These are phyloP conservation scores for Scaptomyza parva DNA, from an alignment of 2,888 invertebrate genomes.

Conservation along the genomic window DNA sequence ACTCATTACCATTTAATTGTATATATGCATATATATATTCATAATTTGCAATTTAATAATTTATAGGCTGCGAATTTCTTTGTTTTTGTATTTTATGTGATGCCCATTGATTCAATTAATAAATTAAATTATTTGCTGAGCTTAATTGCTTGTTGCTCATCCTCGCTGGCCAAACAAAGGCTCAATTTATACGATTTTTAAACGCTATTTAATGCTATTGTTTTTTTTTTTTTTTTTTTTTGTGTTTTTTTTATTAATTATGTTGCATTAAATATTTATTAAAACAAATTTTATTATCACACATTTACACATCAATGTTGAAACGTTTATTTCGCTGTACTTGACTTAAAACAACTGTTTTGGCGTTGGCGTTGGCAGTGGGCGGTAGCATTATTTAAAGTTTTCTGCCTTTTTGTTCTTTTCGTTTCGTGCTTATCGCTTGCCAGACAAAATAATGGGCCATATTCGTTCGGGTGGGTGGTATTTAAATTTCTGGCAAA, in stretches of 20 bases:
- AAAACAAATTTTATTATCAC: constrained; percentile 54
- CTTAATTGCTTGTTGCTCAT: constrained; percentile 70
- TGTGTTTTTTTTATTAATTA: constrained; percentile 52
- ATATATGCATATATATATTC: constrained; percentile 45
- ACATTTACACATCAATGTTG: constrained; percentile 22
- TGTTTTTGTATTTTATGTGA: constrained; percentile 7
- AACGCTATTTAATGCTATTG: constrained; percentile 64
- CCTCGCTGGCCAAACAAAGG: constrained; percentile 58
- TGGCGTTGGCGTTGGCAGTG: constrained; percentile 5
- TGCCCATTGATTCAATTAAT: constrained; percentile 63
- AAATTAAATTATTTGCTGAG: constrained; percentile 72
- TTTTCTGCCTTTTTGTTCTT: constrained; percentile 19
- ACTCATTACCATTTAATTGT: constrained; percentile 75
- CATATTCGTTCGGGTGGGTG: constrained; percentile 5
- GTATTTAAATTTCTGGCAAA: constrained; percentile 52
- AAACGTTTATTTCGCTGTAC: constrained; percentile 4
- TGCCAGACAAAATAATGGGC: constrained; percentile 24
- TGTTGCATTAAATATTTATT: constrained; percentile 66
- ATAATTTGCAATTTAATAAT: constrained; percentile 60
- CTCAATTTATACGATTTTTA: constrained; percentile 57
- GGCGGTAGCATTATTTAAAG: constrained; percentile 37
- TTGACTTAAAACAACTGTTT: constrained; percentile 12
- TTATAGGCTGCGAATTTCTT: constrained; percentile 39
- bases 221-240: constrained; percentile 46
- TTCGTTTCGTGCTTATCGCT: constrained; percentile 33